These are phyloP conservation scores for Plutomurus gul DNA, from an alignment of 1,140 invertebrate species.

Conservation along the genomic window DNA sequence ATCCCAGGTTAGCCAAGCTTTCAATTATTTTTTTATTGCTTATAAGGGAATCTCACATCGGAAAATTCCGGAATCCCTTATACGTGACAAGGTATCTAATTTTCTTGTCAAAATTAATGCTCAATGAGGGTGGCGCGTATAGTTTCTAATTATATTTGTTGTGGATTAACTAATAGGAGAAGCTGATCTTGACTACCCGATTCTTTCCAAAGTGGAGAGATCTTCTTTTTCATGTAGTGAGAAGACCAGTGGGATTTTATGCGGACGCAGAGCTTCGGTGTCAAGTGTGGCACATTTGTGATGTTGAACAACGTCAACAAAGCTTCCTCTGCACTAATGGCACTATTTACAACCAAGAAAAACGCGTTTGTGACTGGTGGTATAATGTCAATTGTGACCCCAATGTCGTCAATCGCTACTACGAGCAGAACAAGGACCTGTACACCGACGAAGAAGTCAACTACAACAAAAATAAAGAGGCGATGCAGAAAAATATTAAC, in stretches of 20 bases:
- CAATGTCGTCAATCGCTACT: slow-evolving; percentile 40
- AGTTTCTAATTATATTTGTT: background rate
- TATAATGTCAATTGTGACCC: slow-evolving; percentile 74
- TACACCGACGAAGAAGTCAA: slow-evolving; percentile 28
- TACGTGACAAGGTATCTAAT: no score
- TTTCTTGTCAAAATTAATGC: no score
- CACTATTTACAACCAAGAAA: slow-evolving; percentile 83
- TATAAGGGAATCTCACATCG: background rate
- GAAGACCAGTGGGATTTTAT: slow-evolving; percentile 48
- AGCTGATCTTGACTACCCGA: slow-evolving; percentile 48
- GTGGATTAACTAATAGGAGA: slow-evolving; percentile 10
- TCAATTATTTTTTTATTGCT: background rate
- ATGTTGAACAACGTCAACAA: slow-evolving; percentile 41
- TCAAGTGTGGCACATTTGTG: slow-evolving; percentile 53
- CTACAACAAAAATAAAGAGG: background rate
- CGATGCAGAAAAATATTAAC: background rate
- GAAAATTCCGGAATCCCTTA: no score
- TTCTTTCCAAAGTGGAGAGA: slow-evolving; percentile 38
- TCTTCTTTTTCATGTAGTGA: slow-evolving; percentile 48
- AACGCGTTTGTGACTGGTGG: slow-evolving; percentile 91
- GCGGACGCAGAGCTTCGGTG: slow-evolving; percentile 49
- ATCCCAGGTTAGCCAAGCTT: slow-evolving; percentile 44
- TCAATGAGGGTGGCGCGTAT: background rate
- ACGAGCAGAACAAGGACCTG: slow-evolving; percentile 48
- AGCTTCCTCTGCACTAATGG: slow-evolving; percentile 83